Percentiles rank a stretch among this genome's conserved stretches.
phyloP scores from a whole-genome alignment of 2,888 invertebrate genomes.

The Parasteatoda lunata region DNA sequence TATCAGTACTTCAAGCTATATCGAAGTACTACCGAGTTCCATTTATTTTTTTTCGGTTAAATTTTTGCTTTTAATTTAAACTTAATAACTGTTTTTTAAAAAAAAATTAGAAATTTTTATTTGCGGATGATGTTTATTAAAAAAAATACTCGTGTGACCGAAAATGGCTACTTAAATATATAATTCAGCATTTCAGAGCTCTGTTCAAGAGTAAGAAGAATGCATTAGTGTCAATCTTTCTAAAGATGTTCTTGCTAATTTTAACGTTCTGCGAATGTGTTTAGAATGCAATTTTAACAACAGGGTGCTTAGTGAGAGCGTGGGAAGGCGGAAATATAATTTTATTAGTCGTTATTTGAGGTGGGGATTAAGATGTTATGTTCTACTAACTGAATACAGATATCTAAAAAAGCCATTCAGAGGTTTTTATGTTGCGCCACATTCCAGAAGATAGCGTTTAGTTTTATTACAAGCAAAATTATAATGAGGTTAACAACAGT shows the following conservation, averaged over 20 bases:
- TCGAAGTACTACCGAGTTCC: too few species aligned
- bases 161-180: too few species aligned
- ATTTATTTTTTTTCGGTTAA: too few species aligned
- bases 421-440: background rate
- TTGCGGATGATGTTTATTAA: too few species aligned
- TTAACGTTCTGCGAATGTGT: slow-evolving; percentile 45
- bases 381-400: background rate
- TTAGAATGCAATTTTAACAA: slow-evolving; percentile 30
- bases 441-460: background rate
- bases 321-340: slow-evolving; percentile 22
- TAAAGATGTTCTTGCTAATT: slow-evolving; percentile 42
- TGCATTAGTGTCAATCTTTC: background rate
- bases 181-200: too few species aligned
- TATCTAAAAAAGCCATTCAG: background rate
- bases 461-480: background rate
- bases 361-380: slow-evolving; percentile 40
- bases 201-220: background rate
- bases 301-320: slow-evolving; percentile 13
- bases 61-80: too few species aligned
- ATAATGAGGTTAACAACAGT: too few species aligned
- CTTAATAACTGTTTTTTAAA: too few species aligned
- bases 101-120: too few species aligned
- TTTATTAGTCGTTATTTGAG: slow-evolving; percentile 39
- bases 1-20: too few species aligned
- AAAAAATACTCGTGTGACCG: too few species aligned